Conservation (phyloP, 1,140 invertebrate genomes). For the Teleogryllus occipitalis region DNA sequence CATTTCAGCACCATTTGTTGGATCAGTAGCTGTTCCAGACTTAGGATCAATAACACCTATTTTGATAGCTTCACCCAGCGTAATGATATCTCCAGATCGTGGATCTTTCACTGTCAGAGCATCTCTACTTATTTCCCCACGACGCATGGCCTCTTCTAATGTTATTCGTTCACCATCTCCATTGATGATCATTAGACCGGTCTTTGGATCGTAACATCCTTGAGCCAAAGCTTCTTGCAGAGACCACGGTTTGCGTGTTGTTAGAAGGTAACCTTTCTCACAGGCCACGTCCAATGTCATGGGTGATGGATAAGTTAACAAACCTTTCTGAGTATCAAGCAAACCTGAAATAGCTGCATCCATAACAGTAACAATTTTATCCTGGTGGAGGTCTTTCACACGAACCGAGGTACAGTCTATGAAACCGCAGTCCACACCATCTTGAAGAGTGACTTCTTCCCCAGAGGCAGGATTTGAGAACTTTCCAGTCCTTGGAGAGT, state of each 20-base stretch:
- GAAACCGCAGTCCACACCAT: slow-evolving; percentile 62
- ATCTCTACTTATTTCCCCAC: slow-evolving; percentile 64
- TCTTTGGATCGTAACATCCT: slow-evolving; percentile 68
- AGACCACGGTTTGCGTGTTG: slow-evolving; percentile 65
- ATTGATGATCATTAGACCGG: slow-evolving; percentile 56
- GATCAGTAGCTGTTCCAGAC: slow-evolving; percentile 67
- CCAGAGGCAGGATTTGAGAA: slow-evolving; percentile 75
- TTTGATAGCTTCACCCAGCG: slow-evolving; percentile 71
- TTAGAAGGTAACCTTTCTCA: slow-evolving; percentile 67
- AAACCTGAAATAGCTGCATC: slow-evolving; percentile 60
- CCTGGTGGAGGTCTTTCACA: slow-evolving; percentile 64
- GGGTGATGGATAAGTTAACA: slow-evolving; percentile 54
- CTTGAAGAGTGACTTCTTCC: slow-evolving; percentile 56
- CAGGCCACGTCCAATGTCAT: slow-evolving; percentile 66
- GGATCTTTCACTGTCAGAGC: slow-evolving; percentile 75
- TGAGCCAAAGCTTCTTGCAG: slow-evolving; percentile 78
- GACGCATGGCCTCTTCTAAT: slow-evolving; percentile 68
- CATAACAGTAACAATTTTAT: slow-evolving; percentile 53
- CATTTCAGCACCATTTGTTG: slow-evolving; percentile 59
- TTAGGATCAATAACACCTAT: slow-evolving; percentile 72
- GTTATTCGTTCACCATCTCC: slow-evolving; percentile 64
- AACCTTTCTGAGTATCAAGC: slow-evolving; percentile 59
- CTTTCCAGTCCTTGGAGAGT: slow-evolving; percentile 61
- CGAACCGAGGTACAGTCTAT: slow-evolving; percentile 59
- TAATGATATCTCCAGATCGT: slow-evolving; percentile 64